Evolutionary conservation across 2,113 vertebrate species (phyloP).

Genomic region (Dasyprocta punctata): DNA sequence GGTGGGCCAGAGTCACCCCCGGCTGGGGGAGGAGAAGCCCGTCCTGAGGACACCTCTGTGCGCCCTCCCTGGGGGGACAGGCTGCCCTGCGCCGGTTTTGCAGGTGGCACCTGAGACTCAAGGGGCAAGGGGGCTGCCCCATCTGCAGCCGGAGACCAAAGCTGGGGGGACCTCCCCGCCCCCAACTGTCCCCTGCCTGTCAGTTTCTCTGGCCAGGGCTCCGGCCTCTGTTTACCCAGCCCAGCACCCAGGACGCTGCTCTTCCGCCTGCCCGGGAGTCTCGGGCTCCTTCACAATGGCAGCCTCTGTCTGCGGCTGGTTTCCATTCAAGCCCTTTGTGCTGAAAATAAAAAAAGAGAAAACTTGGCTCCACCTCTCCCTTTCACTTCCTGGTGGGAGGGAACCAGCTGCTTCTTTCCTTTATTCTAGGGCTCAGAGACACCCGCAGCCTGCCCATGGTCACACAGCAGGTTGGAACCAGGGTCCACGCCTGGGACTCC

Average conservation of each 20-base stretch:
- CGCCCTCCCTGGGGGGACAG: too few species aligned
- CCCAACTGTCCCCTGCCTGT: neutral
- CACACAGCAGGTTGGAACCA: conserved; percentile 36
- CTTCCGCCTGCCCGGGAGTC: neutral
- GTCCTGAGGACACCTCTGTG: neutral
- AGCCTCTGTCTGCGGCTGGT: conserved; percentile 69
- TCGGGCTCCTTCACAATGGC: conserved; percentile 32
- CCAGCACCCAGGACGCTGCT: neutral
- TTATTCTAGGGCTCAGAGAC: conserved; percentile 35
- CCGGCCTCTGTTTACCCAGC: conserved; percentile 39
- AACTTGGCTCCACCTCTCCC: neutral
- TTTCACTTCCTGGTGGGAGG: conserved; percentile 8
- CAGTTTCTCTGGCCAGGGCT: neutral
- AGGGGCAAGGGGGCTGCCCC: neutral
- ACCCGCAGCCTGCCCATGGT: neutral
- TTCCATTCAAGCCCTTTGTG: conserved; percentile 73
- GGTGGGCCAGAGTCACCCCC: too few species aligned
- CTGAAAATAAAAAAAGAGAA: conserved; percentile 52
- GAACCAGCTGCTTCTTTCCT: neutral
- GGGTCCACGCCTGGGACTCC: neutral
- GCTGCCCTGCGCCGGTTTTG: neutral
- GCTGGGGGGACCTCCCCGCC: neutral
- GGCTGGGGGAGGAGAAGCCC: neutral
- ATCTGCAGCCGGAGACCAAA: neutral
- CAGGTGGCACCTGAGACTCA: neutral